A percentile compares a stretch with the other conserved stretches of the same genome.
Conservation (phyloP, 2,113 vertebrate genomes). For the Alosa alosa region DNA sequence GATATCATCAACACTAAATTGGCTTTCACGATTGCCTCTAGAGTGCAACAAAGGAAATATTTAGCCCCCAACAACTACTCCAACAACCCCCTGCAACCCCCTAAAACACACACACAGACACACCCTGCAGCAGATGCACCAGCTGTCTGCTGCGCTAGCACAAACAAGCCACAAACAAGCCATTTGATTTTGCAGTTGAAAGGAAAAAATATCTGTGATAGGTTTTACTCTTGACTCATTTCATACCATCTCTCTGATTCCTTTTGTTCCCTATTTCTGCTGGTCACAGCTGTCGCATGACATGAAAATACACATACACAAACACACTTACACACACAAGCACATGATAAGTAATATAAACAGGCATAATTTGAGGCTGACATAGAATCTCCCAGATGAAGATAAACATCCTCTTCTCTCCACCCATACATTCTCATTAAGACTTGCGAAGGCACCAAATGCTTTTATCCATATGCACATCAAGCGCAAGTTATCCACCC, state of each 20-base stretch:
- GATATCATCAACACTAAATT: not conserved
- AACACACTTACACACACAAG: not conserved
- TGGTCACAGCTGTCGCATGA: not conserved
- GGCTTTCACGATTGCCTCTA: not conserved
- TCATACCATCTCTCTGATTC: not conserved
- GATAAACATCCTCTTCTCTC: not conserved
- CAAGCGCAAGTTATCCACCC: not conserved
- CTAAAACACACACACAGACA: not conserved
- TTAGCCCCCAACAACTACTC: not conserved
- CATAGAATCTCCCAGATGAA: not conserved
- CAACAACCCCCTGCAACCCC: not conserved
- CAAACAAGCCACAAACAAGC: constrained; percentile 4
- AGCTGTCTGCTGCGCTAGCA: not conserved
- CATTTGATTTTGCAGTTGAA: not conserved
- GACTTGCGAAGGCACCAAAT: not conserved
- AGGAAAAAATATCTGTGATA: not conserved
- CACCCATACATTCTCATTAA: not conserved
- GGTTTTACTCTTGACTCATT: not conserved
- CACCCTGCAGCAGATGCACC: not conserved
- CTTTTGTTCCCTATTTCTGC: not conserved
- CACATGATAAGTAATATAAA: not conserved
- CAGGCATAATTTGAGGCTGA: not conserved
- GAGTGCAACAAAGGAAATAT: constrained; percentile 1
- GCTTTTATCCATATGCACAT: not conserved
- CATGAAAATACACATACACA: not conserved